These are phyloP conservation scores for Haliclystus octoradiatus DNA, from an alignment of 30 jellyfish, hydroid and myxozoan genomes.

Conservation along the genomic window DNA sequence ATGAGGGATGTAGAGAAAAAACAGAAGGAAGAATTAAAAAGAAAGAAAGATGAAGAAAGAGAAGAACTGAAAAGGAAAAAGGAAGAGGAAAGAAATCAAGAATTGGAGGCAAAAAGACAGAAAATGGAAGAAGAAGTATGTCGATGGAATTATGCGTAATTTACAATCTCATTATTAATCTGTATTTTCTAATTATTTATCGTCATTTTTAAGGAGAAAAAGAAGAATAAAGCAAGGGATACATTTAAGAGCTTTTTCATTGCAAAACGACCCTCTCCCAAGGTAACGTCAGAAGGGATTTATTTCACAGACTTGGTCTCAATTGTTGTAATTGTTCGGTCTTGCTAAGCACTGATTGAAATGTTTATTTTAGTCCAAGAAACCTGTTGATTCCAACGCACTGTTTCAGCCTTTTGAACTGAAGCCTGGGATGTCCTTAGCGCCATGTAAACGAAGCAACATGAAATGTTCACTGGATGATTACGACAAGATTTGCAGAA, in stretches of 20 bases:
- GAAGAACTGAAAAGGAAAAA: conserved; percentile 31
- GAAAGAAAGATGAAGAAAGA: conserved; percentile 14
- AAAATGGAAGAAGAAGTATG: conserved; percentile 25
- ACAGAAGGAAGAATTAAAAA: conserved; percentile 7
- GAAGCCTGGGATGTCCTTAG: conserved; percentile 59
- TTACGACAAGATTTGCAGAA: conserved; percentile 2
- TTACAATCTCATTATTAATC: too few relatives aligned
- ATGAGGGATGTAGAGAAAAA: conserved; percentile 30
- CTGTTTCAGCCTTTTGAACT: conserved; percentile 60
- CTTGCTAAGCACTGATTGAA: too few relatives aligned
- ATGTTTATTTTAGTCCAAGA: conserved; percentile 6
- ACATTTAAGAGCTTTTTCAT: conserved; percentile 60
- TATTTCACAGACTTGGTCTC: too few relatives aligned
- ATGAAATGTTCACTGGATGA: conserved; percentile 1
- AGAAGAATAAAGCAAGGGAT: conserved; percentile 51
- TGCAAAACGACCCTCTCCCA: conserved; percentile 3
- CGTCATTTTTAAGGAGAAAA: conserved; percentile 29
- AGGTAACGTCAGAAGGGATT: conserved; percentile 1
- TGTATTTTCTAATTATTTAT: too few relatives aligned
- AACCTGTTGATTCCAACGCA: conserved; percentile 9
- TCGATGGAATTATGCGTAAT: too few relatives aligned
- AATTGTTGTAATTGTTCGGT: too few relatives aligned
- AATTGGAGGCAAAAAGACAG: conserved; percentile 8
- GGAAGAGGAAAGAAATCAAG: conserved; percentile 26
- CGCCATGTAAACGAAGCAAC: conserved; percentile 40